A percentile compares a stretch with the other conserved stretches of the same genome.
These are phyloP conservation scores for Lepidothrix coronata DNA, from an alignment of 2,113 vertebrate species.

Conservation along the genomic window DNA sequence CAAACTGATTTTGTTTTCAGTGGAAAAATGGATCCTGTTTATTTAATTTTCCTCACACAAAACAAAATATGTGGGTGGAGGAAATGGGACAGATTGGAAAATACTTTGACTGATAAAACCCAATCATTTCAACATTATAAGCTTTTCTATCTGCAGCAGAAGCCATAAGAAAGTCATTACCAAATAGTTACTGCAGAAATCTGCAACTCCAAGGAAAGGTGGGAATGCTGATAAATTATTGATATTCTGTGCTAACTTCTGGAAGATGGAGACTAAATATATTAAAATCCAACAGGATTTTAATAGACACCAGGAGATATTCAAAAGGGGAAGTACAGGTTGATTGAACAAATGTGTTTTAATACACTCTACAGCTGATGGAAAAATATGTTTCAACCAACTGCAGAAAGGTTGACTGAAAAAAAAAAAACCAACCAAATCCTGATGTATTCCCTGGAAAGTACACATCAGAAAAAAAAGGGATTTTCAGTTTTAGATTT, in stretches of 20 bases:
- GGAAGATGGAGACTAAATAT: not conserved
- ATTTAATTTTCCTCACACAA: conserved; percentile 18
- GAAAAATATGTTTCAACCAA: not conserved
- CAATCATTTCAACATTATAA: not conserved
- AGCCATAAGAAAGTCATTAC: conserved; percentile 22
- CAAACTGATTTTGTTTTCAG: not conserved
- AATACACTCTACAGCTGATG: not conserved
- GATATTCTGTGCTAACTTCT: not conserved
- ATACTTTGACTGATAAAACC: conserved; percentile 11
- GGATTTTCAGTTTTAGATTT: not conserved
- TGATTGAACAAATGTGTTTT: not conserved
- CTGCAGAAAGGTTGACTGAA: not conserved
- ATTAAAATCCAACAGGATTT: not conserved
- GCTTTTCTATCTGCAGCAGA: conserved; percentile 5
- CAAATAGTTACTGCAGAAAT: not conserved
- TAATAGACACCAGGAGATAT: not conserved
- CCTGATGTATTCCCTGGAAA: not conserved
- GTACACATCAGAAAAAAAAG: not conserved
- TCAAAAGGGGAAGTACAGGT: not conserved
- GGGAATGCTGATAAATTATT: not conserved
- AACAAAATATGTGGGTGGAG: conserved; percentile 44
- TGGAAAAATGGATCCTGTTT: conserved; percentile 40
- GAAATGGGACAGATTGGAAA: conserved; percentile 44
- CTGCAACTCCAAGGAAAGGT: not conserved
- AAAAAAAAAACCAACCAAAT: not conserved